Conservation (phyloP, 2,797 vertebrate genomes). For the Decapterus maruadsi region DNA sequence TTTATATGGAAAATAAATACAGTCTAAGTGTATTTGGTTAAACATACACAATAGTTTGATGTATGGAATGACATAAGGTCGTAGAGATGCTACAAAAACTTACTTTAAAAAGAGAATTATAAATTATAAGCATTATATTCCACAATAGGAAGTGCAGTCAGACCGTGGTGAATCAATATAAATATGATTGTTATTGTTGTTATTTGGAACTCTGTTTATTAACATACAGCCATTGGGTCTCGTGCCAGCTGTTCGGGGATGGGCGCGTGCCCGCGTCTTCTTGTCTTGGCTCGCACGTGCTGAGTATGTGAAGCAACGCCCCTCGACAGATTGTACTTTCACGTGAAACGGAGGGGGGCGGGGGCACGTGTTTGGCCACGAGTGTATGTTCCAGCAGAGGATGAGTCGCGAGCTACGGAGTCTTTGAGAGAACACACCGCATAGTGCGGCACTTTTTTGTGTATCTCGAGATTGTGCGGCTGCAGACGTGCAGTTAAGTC, state of each 20-base stretch:
- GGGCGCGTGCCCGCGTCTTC: too few species aligned
- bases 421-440: background rate
- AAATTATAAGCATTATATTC: background rate
- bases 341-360: slow-evolving; percentile 62
- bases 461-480: background rate
- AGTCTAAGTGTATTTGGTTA: background rate
- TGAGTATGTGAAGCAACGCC: slow-evolving; percentile 56
- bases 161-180: accelerated
- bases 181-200: background rate
- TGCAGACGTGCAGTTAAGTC: background rate
- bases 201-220: too few species aligned
- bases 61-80: too few species aligned
- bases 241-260: too few species aligned
- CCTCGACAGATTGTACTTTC: slow-evolving; percentile 66
- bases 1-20: background rate
- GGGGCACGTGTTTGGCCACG: slow-evolving; percentile 80
- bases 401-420: background rate
- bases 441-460: background rate
- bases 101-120: too few species aligned
- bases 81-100: background rate
- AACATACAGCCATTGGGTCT: too few species aligned
- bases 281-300: slow-evolving; percentile 61
- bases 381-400: slow-evolving; percentile 24
- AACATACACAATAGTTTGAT: too few species aligned
- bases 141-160: accelerated